A percentile compares a stretch with the other conserved stretches of the same genome.
Evolutionary conservation across 1,140 invertebrate species (phyloP).

Genomic region (Bacillus rossius): DNA sequence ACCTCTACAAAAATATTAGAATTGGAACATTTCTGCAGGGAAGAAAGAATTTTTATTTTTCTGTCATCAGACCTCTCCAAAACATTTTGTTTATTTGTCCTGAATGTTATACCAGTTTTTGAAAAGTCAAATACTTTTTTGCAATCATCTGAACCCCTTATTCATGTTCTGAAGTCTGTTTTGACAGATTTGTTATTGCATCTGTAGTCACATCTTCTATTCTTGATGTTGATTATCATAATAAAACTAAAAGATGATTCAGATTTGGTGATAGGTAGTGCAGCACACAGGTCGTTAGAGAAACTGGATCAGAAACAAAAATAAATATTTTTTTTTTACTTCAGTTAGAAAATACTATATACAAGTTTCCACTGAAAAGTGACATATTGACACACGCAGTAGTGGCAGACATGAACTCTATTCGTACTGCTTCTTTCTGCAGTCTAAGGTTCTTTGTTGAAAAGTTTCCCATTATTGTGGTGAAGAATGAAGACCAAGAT

Average conservation of each 20-base stretch:
- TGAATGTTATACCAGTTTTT: not conserved
- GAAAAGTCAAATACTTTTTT: not conserved
- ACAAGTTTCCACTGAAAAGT: not conserved
- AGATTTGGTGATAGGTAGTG: not conserved
- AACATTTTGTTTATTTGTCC: no score
- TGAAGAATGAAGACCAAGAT: not conserved
- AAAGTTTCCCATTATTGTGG: not conserved
- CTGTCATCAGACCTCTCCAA: not conserved
- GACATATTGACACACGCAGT: slow-evolving; percentile 1
- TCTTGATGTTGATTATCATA: not conserved
- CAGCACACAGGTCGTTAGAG: not conserved
- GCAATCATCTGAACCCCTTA: not conserved
- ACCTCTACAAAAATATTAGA: not conserved
- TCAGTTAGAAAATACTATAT: not conserved
- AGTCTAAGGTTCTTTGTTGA: not conserved
- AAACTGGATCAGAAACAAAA: not conserved
- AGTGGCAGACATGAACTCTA: not conserved
- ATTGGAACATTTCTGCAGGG: not conserved
- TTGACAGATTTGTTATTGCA: not conserved
- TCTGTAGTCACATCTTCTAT: not conserved
- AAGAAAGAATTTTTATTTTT: not conserved
- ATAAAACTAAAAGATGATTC: not conserved
- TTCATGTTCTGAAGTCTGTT: not conserved
- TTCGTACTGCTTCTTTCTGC: not conserved
- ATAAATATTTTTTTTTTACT: not conserved